These are phyloP conservation scores for Limonius californicus DNA, from an alignment of 1,140 invertebrate species.

Conservation along the genomic window DNA sequence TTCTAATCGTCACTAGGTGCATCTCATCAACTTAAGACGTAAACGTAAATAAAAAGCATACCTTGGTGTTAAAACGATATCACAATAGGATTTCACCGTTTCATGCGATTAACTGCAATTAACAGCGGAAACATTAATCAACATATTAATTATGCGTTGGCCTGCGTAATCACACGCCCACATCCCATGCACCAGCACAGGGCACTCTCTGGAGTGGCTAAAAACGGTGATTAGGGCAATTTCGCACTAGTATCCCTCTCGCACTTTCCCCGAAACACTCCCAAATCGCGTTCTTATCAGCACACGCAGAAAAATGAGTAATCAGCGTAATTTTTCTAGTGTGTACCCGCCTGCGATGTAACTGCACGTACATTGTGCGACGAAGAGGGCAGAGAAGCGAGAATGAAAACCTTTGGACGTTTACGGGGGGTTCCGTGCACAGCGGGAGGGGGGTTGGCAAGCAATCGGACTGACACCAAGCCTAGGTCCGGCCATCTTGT, in stretches of 20 bases:
- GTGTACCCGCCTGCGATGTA: constrained; percentile 44
- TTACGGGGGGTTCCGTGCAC: constrained; percentile 45
- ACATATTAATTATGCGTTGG: neutral
- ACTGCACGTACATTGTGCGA: constrained; percentile 44
- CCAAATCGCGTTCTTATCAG: neutral
- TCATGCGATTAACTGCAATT: neutral
- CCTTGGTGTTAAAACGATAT: neutral
- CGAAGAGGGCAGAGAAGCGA: constrained; percentile 43
- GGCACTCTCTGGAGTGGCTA: neutral
- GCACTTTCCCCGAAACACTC: neutral
- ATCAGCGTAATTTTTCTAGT: constrained; percentile 43
- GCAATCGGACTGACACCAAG: constrained; percentile 49
- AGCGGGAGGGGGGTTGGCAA: constrained; percentile 44
- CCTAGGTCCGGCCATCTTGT: constrained; percentile 49
- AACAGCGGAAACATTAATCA: neutral
- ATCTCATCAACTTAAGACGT: neutral
- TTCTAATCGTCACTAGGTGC: no score
- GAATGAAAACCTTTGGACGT: constrained; percentile 44
- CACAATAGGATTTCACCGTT: neutral
- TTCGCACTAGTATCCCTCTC: neutral
- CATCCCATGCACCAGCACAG: neutral
- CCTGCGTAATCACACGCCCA: neutral
- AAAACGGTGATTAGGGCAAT: neutral
- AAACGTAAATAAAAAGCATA: neutral
- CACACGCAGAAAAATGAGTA: constrained; percentile 16